Percentiles rank a stretch among this genome's conserved stretches.
Evolutionary conservation across 2,888 invertebrate genomes (phyloP).

Genomic region (Erebia palarica): DNA sequence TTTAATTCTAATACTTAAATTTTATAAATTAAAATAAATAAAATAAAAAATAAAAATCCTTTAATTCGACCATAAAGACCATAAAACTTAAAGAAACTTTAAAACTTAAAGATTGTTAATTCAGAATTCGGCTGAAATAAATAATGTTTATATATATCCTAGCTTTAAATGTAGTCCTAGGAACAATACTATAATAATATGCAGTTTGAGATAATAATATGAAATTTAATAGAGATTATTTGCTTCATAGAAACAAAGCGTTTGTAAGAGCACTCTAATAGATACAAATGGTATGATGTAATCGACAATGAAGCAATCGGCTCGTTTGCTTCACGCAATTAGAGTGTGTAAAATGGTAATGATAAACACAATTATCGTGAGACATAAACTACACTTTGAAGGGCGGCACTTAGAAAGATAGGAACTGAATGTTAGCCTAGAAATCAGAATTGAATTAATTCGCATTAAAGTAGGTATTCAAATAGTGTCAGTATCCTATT

Average conservation of each 20-base stretch:
- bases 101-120: no score
- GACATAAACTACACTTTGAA: conserved; percentile 11
- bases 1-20: no score
- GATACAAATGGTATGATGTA: conserved; percentile 39
- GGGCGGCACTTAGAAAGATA: background rate
- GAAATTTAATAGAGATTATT: conserved; percentile 1
- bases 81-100: no score
- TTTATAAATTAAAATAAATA: no score
- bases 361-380: conserved; percentile 25
- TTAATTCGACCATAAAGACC: no score
- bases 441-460: no score
- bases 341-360: conserved; percentile 32
- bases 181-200: background rate
- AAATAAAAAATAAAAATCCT: no score
- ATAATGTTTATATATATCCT: no score
- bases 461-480: no score
- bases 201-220: background rate
- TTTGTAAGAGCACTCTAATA: conserved; percentile 33
- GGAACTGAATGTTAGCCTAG: no score
- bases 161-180: background rate
- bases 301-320: conserved; percentile 38
- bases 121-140: no score
- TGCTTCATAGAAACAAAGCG: conserved; percentile 6
- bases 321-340: conserved; percentile 31
- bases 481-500: no score